Base-by-base conservation (phyloP, 2,888 invertebrate genomes). In the Lutraria lutraria region DNA sequence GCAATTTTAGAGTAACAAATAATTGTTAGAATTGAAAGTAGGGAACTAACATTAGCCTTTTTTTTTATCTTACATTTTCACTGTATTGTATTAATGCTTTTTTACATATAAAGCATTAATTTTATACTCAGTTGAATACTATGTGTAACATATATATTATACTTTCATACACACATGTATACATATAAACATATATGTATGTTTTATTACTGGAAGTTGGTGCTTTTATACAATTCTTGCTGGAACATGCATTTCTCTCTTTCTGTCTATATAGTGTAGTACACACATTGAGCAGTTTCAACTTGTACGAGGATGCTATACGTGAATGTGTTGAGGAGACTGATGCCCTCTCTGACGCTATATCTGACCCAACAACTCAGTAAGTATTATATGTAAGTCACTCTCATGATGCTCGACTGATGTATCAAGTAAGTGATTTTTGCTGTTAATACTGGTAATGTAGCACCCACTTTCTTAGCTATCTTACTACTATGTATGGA, bases 361-460 rank as follows among this genome's bases (percentile, higher is more conserved):
- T 97, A 91, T 96, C 97, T 93, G 97, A 97, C 95, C 97, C 97
- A 34, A 97, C 97, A 84, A 97, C 97, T 88, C 97, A 97, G 97
- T 97, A 96, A 97, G 97, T 96, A 94, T 83, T 31, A 85, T 25
- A 29, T 54, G 76, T 84, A 76, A 84, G 76, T 31, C 53, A 76
- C 52, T 76, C 13, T 76, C 76, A 76, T 76, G 76, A 31, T 76
- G 76, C 16, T 76, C 3, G 25, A 31, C 31, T 31, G 34, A n/a
- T 82, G 15, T 82, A 56, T 2, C 53, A 56, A 56, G 53, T 81
- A 54, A 54, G 56, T 54, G 56, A 12, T 81, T 81, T 81, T 19
- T 81, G 15, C 25, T 68, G 25, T 68, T 25, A 68, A 68, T 43
- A 43, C 43, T 43, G 43, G 25, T 25, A 68, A 8, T 68, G 63